phyloP scores from a whole-genome alignment of 2,888 invertebrate species.

The Ormyrus pomaceus region DNA sequence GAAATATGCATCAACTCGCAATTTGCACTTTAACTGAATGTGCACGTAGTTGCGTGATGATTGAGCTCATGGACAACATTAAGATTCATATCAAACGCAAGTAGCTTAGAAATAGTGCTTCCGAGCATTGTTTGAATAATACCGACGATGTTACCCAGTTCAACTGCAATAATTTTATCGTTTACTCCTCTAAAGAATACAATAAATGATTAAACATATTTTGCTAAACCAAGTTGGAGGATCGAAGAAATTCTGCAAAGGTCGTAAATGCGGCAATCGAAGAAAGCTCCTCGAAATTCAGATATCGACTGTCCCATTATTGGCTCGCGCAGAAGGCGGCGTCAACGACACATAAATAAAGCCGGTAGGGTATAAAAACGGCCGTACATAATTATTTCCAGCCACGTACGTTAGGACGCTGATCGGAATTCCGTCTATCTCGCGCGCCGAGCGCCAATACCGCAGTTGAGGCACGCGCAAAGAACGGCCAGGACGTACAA shows the following conservation, averaged over 20 bases:
- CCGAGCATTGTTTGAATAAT: conserved; percentile 20
- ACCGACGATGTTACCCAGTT: background rate
- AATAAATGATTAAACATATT: too few relatives aligned
- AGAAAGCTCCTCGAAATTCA: too few relatives aligned
- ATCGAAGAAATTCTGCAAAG: too few relatives aligned
- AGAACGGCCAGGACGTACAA: background rate
- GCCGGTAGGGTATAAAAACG: background rate
- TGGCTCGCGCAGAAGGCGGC: too few relatives aligned
- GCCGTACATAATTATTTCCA: conserved; percentile 43
- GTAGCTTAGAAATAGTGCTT: background rate
- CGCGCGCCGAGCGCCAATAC: conserved; percentile 1
- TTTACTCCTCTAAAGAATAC: background rate
- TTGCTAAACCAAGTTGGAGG: too few relatives aligned
- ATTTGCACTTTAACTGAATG: background rate
- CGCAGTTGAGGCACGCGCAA: conserved; percentile 42
- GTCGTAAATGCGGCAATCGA: too few relatives aligned
- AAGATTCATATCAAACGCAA: conserved; percentile 22
- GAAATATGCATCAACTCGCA: background rate
- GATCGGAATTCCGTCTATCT: conserved; percentile 24
- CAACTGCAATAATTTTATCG: background rate
- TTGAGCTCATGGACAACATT: conserved; percentile 21
- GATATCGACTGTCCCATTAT: too few relatives aligned
- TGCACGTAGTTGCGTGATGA: background rate
- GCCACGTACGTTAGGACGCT: conserved; percentile 22
- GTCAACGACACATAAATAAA: too few relatives aligned